A percentile compares a stretch with the other conserved stretches of the same genome.
Conservation (phyloP, 2,113 vertebrate genomes). For the Lepidothrix coronata region DNA sequence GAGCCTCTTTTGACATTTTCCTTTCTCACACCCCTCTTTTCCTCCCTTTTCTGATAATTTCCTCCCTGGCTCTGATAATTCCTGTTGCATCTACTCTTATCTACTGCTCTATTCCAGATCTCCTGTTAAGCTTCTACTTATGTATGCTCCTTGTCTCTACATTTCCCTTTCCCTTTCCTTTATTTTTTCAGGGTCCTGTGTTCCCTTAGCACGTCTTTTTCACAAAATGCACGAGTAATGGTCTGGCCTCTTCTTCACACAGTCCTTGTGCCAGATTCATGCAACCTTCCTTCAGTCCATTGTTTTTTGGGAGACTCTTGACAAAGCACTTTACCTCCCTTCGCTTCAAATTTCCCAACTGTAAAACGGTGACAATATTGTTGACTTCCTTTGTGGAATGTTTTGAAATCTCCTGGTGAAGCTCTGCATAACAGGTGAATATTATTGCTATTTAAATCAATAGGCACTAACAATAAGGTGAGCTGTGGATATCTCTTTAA, state of each 20-base stretch:
- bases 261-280: not conserved
- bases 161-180: not conserved
- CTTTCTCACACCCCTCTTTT: not conserved
- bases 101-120: not conserved
- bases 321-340: not conserved
- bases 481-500: not conserved
- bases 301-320: not conserved
- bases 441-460: not conserved
- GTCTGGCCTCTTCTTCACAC: not conserved
- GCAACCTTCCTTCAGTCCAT: not conserved
- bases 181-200: not conserved
- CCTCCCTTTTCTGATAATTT: not conserved
- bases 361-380: not conserved
- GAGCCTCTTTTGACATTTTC: not conserved
- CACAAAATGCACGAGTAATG: not conserved
- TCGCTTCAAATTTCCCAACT: not conserved
- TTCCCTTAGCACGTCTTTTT: not conserved
- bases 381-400: not conserved
- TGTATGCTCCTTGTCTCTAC: not conserved
- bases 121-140: not conserved
- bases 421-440: not conserved
- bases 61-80: not conserved
- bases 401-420: not conserved
- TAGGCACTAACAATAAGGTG: not conserved
- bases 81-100: not conserved